Conservation (phyloP, 2,888 invertebrate species). For the Ischnura elegans region DNA sequence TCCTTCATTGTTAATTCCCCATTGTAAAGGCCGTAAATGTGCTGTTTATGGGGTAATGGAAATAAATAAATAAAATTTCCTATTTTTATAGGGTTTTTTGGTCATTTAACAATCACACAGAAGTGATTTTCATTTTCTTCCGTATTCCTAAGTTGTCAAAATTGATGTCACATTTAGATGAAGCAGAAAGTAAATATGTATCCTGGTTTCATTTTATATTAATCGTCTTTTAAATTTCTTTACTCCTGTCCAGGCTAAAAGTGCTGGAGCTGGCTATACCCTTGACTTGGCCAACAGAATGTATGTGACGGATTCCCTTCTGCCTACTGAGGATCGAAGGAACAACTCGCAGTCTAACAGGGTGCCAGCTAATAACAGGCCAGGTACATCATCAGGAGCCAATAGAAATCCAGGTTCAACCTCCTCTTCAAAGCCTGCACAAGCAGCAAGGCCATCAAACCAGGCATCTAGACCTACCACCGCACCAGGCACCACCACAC, state of each 20-base stretch:
- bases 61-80: no score
- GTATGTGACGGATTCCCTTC: constrained; percentile 35
- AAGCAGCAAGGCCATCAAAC: background rate
- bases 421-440: background rate
- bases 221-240: no score
- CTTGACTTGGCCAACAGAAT: constrained; percentile 43
- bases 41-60: no score
- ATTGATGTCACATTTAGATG: no score
- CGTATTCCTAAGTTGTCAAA: no score
- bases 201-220: no score
- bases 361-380: background rate
- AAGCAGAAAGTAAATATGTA: no score
- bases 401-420: constrained; percentile 5
- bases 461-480: background rate
- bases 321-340: background rate
- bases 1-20: no score
- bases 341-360: constrained; percentile 15
- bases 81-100: no score
- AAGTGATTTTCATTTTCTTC: no score
- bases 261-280: constrained; percentile 14
- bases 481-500: background rate
- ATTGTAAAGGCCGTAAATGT: no score
- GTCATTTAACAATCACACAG: no score
- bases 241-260: background rate
- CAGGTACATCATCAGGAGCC: background rate